Evolutionary conservation across 2,797 vertebrate genomes (phyloP).

Genomic region (Cottoperca gobio): DNA sequence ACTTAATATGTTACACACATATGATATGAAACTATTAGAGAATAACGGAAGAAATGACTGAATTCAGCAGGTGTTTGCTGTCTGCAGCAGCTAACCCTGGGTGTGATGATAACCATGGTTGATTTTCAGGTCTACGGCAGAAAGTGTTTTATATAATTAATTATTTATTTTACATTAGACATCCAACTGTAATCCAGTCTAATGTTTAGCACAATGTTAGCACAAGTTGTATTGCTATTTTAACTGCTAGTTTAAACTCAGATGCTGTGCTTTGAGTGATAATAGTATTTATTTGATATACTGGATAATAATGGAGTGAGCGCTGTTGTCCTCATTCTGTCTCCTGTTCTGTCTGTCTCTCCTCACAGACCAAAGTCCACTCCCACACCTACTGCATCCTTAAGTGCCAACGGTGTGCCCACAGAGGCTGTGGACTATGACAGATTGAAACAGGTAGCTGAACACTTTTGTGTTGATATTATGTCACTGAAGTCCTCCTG

Average conservation of each 20-base stretch:
- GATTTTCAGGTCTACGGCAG: background rate
- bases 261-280: background rate
- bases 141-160: too few relatives aligned
- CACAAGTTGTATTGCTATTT: background rate
- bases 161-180: too few relatives aligned
- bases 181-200: too few relatives aligned
- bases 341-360: slow-evolving; percentile 1
- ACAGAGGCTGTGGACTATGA: slow-evolving; percentile 96
- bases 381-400: slow-evolving; percentile 89
- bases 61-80: background rate
- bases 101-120: background rate
- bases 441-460: slow-evolving; percentile 94
- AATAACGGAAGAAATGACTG: background rate
- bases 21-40: background rate
- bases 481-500: too few relatives aligned
- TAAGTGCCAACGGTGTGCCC: slow-evolving; percentile 97
- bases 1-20: slow-evolving; percentile 19
- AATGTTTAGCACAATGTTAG: background rate
- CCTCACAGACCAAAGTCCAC: slow-evolving; percentile 93
- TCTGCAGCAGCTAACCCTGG: background rate
- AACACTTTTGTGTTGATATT: background rate
- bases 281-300: background rate
- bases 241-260: background rate
- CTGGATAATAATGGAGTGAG: background rate
- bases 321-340: background rate